Evolutionary conservation across 2,888 invertebrate genomes (phyloP), one percentile per base, ranked within the genome.

Genomic region (Phragmatobia fuliginosa): DNA sequence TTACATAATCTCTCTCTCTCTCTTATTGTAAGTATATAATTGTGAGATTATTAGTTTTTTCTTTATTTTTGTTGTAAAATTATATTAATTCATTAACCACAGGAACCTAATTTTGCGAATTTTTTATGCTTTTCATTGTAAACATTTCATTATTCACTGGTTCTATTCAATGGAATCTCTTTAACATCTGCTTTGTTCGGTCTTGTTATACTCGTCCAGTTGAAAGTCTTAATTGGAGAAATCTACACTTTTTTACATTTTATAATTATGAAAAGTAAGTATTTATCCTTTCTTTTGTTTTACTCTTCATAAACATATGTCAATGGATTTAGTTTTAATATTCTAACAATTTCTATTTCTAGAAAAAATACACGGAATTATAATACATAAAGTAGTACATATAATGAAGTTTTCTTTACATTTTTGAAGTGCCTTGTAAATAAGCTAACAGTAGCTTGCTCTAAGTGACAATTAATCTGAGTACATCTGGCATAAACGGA

Each of bases 381-480:
- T 8, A 28, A 52, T 62, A 62, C 52, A 62, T 28, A 38, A 18
- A 45, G 52, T 52, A 52, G 38, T 52, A 62, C 49, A 62, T 28
- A 62, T 36, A 56, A 62, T n/a, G 11, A 49, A 28, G 52, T 52
- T 36, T 32, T 32, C 45, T 28, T 49, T 67, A 41, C 59, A 58
- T 25, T 56, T 28, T 56, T 28, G 28, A 28, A 28, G 56, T 16
- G 28, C 16, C 28, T 14, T 14, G 14, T 56, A 14, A 56, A 28
- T 56, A 6, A 77, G 61, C 60, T 32, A 33, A 32, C 31, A 68
- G 62, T 67, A 72, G 62, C 62, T 72, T 69, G 66, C 65, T 60
- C 63, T 73, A 71, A 80, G 72, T 71, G 58, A 70, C 73, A 70
- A 69, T 75, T 75, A 80, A 73, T 78, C 75, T 73, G 66, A n/a